Evolutionary conservation across 2,888 invertebrate genomes (phyloP).

Genomic region (Scrobipalpa atriplicella): DNA sequence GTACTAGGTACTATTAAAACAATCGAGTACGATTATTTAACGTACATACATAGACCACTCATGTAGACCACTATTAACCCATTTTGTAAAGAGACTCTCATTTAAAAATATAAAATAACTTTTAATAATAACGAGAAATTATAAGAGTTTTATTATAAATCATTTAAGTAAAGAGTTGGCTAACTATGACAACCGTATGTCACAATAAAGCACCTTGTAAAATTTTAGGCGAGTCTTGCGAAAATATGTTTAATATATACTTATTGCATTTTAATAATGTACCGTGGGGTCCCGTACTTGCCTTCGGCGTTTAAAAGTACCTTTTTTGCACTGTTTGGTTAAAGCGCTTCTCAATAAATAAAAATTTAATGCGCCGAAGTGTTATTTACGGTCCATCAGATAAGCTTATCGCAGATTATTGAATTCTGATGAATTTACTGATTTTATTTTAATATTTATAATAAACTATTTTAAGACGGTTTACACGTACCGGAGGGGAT

Average conservation of each 20-base stretch:
- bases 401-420: slow-evolving; percentile 42
- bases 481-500: not conserved
- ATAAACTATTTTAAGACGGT: not conserved
- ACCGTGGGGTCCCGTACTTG: slow-evolving; percentile 37
- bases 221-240: slow-evolving; percentile 49
- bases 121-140: too few species aligned
- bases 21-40: too few species aligned
- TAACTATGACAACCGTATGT: slow-evolving; percentile 38
- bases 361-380: slow-evolving; percentile 38
- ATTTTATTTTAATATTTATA: not conserved
- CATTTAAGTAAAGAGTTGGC: slow-evolving; percentile 7
- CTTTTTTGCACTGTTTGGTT: slow-evolving; percentile 48
- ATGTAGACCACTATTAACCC: not conserved
- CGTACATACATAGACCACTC: too few species aligned
- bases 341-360: slow-evolving; percentile 42
- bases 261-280: slow-evolving; percentile 69
- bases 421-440: slow-evolving; percentile 14
- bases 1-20: too few species aligned
- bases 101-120: too few species aligned
- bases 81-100: not conserved
- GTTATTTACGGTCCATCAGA: slow-evolving; percentile 47
- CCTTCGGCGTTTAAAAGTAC: slow-evolving; percentile 41
- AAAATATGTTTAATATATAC: slow-evolving; percentile 61
- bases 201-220: slow-evolving; percentile 22
- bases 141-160: too few species aligned